Conservation (phyloP, 64 coral and sea anemone genomes). For the Stylophora pistillata region DNA sequence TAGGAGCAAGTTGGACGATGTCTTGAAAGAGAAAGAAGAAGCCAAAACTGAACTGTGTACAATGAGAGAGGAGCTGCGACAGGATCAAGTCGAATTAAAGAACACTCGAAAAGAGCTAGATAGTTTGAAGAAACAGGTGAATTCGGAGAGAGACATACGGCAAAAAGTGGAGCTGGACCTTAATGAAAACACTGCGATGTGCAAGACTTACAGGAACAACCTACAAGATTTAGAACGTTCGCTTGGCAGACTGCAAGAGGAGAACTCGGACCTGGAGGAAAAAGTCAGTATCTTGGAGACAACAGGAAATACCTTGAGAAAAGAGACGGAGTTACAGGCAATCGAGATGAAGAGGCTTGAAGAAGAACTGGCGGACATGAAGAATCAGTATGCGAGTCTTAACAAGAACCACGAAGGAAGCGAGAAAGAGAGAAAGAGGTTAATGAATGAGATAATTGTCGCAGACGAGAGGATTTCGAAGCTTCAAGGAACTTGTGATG, state of each 20-base stretch:
- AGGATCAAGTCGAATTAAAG: constrained; percentile 61
- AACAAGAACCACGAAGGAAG: constrained; percentile 58
- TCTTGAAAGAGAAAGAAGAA: constrained; percentile 81
- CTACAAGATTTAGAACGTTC: constrained; percentile 69
- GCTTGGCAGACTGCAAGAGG: constrained; percentile 48
- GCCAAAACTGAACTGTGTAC: constrained; percentile 48
- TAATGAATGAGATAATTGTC: constrained; percentile 58
- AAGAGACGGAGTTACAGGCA: constrained; percentile 63
- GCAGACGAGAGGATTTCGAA: constrained; percentile 73
- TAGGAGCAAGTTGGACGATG: constrained; percentile 65
- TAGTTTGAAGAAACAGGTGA: constrained; percentile 74
- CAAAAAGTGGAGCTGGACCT: constrained; percentile 69
- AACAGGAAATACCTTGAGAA: constrained; percentile 50
- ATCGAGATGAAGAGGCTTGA: constrained; percentile 75
- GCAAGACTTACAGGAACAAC: constrained; percentile 58
- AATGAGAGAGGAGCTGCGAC: constrained; percentile 57
- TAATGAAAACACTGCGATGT: constrained; percentile 60
- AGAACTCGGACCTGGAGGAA: constrained; percentile 63
- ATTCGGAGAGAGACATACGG: constrained; percentile 62
- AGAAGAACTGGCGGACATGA: constrained; percentile 53
- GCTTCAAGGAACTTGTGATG: constrained; percentile 68
- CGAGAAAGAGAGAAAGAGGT: constrained; percentile 63
- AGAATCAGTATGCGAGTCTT: constrained; percentile 33
- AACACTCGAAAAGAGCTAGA: constrained; percentile 65
- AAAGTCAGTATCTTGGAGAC: constrained; percentile 74